Conservation (phyloP, 1,140 invertebrate genomes). For the Penaeus vannamei region DNA sequence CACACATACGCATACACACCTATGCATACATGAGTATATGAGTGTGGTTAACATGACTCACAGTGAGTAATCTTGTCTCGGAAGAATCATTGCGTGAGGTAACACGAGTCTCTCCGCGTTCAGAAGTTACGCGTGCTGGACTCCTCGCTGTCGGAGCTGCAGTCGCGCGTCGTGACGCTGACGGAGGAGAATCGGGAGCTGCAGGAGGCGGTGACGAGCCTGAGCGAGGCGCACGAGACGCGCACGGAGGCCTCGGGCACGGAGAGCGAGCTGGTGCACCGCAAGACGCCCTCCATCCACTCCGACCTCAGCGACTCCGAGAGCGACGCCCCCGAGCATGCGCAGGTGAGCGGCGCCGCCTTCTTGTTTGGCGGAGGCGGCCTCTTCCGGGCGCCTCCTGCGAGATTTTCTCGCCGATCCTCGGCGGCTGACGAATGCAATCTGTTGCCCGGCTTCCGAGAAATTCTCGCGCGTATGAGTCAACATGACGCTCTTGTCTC, state of each 20-base stretch:
- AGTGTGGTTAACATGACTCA: background rate
- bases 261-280: constrained; percentile 64
- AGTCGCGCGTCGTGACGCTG: constrained; percentile 55
- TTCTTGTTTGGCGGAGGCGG: background rate
- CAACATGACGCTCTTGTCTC: background rate
- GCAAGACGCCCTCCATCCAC: constrained; percentile 67
- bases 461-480: background rate
- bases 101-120: background rate
- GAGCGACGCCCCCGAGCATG: constrained; percentile 56
- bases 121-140: constrained; percentile 64
- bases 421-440: no score
- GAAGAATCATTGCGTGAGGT: background rate
- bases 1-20: background rate
- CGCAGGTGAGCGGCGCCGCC: constrained; percentile 21
- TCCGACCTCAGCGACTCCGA: constrained; percentile 67
- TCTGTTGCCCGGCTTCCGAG: background rate
- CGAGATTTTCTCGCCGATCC: no score
- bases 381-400: no score
- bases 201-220: constrained; percentile 57
- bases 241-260: constrained; percentile 67
- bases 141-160: constrained; percentile 51
- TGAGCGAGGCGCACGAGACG: constrained; percentile 67
- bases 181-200: constrained; percentile 64
- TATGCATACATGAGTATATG: no score
- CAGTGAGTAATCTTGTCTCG: background rate